Base-by-base conservation (phyloP, 2,888 invertebrate genomes). In the Ophion slaviceki region DNA sequence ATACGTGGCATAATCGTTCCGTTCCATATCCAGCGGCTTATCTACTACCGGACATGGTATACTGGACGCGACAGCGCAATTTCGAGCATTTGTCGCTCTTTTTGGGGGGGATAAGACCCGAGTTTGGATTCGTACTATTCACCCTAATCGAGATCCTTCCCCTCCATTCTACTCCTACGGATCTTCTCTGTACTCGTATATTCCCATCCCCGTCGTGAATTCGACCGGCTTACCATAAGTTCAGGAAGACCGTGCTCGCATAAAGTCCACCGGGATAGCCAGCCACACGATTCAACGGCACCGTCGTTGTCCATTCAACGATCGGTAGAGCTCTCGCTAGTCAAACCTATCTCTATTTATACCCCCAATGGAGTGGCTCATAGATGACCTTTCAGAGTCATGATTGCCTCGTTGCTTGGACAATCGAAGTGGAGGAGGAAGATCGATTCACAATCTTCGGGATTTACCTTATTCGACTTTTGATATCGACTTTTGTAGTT, bases 61-160 rank as follows among this genome's bases (percentile, higher is more conserved):
- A 85, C 67, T 64, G 59, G 66, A 78, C 81, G 75, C 82, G 64
- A 57, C 80, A 82, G 77, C 71, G 79, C 83, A 87, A 87, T 87
- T 88, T 82, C 80, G 76, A 77, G 83, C 84, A 85, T 87, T 88
- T 87, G 87, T 85, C 84, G 70, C 72, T 68, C 80, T 64, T 77
- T 47, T 28, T 74, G 0, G 40, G 40, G 40, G 40, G 82, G 71
- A 80, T 86, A 84, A 85, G 66, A 79, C 78, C 79, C 61, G 14
- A 14, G 75, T 70, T 81, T 64, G 70, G 74, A 84, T 80, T 70
- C 79, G 86, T 80, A 88, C 85, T 82, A 88, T 86, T 79, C 79
- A 24, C 67, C 68, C 82, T 83, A 87, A 87, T 86, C 87, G 79
- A 86, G 74, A 72, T 45, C 75, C 77, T 78, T 45, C 79, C 81